Evolutionary conservation across 2,888 invertebrate genomes (phyloP), one percentile per base, ranked within the genome.

Genomic region (Julus scanicus): DNA sequence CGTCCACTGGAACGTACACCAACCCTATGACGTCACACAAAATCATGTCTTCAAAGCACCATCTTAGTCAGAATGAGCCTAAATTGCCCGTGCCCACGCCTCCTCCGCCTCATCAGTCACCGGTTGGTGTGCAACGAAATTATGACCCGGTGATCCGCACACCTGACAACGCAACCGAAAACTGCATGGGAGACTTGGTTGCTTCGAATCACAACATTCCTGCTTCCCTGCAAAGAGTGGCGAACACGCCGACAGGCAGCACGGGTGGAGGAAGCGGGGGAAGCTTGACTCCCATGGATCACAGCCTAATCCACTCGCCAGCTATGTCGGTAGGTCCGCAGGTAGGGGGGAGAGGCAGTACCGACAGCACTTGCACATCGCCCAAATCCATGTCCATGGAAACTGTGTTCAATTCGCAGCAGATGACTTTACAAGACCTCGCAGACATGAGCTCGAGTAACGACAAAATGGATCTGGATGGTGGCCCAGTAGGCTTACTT

Each of bases 391-490:
- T 89, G 88, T 63, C 40, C 17, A 48, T 87, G 57, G 89, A 87
- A 8, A 48, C 40, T 20, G 86, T 89, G 13, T 89, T 89, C 71
- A 85, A 89, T 86, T 53, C 85, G 15, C 89, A 87, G 17, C 87
- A 89, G 48, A 89, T 89, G 89, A 89, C 89, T 4, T 71, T 89
- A 8, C 89, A 89, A 80, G 89, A 89, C 48, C 63, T 89, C 29
- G 89, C 87, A 5, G 89, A 89, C 8, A 89, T 89, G 87, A 88
- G 88, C 20, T 86, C 89, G 11, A 87, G 86, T 40, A 89, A 80
- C 40, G 89, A 87, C 48, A 88, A 88, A 87, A 86, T 88, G 80
- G 87, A 88, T 48, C 80, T 88, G 37, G 88, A 88, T 53, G 53
- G 83, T 29, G 83, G 37, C 17, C 13, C 63, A 3, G 88, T 86